phyloP scores from a whole-genome alignment of 2,797 vertebrate species.

The Darevskia mixta region DNA sequence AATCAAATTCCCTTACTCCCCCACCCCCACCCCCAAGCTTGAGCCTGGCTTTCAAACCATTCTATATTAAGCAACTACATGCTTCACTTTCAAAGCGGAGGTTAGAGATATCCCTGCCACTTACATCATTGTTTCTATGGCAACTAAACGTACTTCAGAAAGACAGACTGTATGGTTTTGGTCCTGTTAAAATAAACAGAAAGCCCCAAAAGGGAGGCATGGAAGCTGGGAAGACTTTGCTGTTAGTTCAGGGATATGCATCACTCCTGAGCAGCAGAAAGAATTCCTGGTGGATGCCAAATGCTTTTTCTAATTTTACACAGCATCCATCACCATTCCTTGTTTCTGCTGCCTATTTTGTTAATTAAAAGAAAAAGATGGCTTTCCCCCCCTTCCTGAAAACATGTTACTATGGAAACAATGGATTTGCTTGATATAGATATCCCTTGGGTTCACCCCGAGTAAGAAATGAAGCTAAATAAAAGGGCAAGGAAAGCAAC shows the following conservation, averaged over 20 bases:
- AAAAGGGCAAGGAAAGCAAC: not conserved
- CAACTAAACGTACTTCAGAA: conserved; percentile 44
- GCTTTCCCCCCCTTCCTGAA: not conserved
- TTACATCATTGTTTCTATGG: conserved; percentile 47
- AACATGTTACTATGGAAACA: conserved; percentile 40
- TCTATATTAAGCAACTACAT: conserved; percentile 36
- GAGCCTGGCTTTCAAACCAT: conserved; percentile 39
- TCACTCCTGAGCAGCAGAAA: not conserved
- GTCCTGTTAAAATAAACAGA: conserved; percentile 27
- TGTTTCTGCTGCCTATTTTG: conserved; percentile 6
- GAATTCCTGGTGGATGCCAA: not conserved
- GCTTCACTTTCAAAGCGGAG: conserved; percentile 32
- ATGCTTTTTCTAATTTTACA: not conserved
- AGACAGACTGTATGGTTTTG: conserved; percentile 17
- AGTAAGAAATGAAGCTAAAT: conserved; percentile 19
- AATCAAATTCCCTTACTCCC: conserved; percentile 27
- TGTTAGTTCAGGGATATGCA: not conserved
- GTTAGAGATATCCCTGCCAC: conserved; percentile 38
- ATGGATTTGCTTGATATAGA: conserved; percentile 15
- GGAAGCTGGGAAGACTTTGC: not conserved
- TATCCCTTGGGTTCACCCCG: not conserved
- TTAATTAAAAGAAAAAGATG: not conserved
- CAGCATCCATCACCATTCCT: not conserved
- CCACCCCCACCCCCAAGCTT: not conserved
- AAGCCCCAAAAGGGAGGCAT: not conserved